Conservation (phyloP, 2,888 invertebrate species). For the Zygaena filipendulae region DNA sequence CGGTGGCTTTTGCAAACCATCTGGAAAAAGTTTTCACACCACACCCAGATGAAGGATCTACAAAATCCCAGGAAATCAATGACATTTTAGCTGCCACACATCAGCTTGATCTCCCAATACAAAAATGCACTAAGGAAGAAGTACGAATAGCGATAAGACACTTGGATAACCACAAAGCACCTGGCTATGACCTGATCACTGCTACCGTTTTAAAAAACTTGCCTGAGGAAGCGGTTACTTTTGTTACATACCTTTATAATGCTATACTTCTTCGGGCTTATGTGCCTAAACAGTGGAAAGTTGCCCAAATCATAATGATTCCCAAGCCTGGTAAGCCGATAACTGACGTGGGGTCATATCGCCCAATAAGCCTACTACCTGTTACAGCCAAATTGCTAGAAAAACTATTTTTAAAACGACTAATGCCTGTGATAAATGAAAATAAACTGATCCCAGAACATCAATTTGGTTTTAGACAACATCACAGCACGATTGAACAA, state of each 20-base stretch:
- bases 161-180: slow-evolving; percentile 9
- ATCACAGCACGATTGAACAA: slow-evolving; percentile 5
- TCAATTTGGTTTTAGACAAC: slow-evolving; percentile 7
- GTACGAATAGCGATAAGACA: slow-evolving; percentile 1
- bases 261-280: slow-evolving; percentile 2
- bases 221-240: slow-evolving; percentile 9
- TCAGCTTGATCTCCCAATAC: not conserved
- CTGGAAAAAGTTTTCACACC: not conserved
- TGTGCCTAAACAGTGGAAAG: slow-evolving; percentile 16
- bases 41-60: not conserved
- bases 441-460: slow-evolving; percentile 8
- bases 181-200: slow-evolving; percentile 13
- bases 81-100: not conserved
- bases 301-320: slow-evolving; percentile 17
- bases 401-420: slow-evolving; percentile 7
- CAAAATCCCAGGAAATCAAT: not conserved
- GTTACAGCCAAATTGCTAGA: slow-evolving; percentile 7
- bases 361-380: slow-evolving; percentile 15
- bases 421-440: slow-evolving; percentile 1
- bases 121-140: slow-evolving; percentile 2
- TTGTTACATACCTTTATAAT: slow-evolving; percentile 12
- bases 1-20: not conserved
- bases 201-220: slow-evolving; percentile 9
- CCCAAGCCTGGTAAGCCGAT: slow-evolving; percentile 16
- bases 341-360: slow-evolving; percentile 13